phyloP scores from a whole-genome alignment of 2,797 vertebrate genomes.

The Bradypus variegatus region DNA sequence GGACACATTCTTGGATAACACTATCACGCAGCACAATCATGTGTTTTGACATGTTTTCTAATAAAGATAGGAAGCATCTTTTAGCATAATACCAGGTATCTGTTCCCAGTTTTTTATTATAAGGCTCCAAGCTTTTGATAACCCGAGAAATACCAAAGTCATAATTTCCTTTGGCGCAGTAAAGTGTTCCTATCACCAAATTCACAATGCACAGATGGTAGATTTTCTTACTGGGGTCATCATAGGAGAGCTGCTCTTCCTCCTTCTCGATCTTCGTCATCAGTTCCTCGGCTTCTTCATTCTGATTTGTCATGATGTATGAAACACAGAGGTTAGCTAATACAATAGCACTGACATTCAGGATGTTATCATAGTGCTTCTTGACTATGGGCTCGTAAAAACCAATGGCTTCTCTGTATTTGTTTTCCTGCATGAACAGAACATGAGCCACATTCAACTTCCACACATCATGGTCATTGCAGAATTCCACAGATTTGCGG shows the following conservation, averaged over 20 bases:
- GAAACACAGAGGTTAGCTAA: slow-evolving; percentile 96
- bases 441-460: slow-evolving; percentile 95
- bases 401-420: slow-evolving; percentile 93
- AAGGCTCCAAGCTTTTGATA: slow-evolving; percentile 96
- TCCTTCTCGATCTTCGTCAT: slow-evolving; percentile 98
- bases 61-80: slow-evolving; percentile 91
- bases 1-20: slow-evolving; percentile 87
- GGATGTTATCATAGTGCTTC: slow-evolving; percentile 91
- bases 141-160: slow-evolving; percentile 95
- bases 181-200: slow-evolving; percentile 94
- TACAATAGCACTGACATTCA: slow-evolving; percentile 91
- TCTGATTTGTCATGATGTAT: slow-evolving; percentile 96
- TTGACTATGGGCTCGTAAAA: slow-evolving; percentile 97
- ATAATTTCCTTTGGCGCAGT: slow-evolving; percentile 96
- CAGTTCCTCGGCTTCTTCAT: slow-evolving; percentile 93
- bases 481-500: slow-evolving; percentile 91
- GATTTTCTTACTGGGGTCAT: slow-evolving; percentile 88
- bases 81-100: slow-evolving; percentile 98
- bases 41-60: slow-evolving; percentile 98
- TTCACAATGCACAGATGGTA: slow-evolving; percentile 98
- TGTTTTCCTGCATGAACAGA: slow-evolving; percentile 96
- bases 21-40: slow-evolving; percentile 87
- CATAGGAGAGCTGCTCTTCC: slow-evolving; percentile 91
- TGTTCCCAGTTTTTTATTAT: slow-evolving; percentile 94
- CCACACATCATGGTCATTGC: slow-evolving; percentile 92